phyloP scores from a whole-genome alignment of 2,888 invertebrate genomes.

The Rhimphoctona megacephalus region DNA sequence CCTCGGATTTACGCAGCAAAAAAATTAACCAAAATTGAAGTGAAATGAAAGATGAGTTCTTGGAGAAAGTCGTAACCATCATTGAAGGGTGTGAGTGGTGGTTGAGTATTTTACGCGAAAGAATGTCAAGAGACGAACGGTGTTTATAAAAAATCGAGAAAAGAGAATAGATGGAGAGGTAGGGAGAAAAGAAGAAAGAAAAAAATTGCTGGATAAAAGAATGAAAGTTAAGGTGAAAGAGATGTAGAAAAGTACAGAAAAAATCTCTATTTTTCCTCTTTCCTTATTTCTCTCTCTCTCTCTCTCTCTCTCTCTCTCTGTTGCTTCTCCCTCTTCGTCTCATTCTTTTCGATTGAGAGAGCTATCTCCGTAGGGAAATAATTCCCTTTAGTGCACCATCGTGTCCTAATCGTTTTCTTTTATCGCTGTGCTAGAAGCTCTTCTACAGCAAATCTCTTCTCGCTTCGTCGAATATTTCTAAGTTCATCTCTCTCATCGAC shows the following conservation, averaged over 20 bases:
- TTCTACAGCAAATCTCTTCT: conserved; percentile 24
- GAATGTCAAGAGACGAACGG: conserved; percentile 12
- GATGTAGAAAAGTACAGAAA: conserved; percentile 7
- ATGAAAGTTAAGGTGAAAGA: background rate
- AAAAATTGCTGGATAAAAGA: conserved; percentile 20
- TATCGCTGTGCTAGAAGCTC: conserved; percentile 37
- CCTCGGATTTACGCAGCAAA: background rate
- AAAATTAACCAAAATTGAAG: background rate
- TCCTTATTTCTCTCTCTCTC: background rate
- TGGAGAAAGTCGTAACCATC: background rate
- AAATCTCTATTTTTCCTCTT: background rate
- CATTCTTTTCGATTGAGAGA: conserved; percentile 53
- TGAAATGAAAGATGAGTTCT: background rate
- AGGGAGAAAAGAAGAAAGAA: conserved; percentile 9
- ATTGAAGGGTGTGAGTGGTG: conserved; percentile 1
- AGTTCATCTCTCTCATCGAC: conserved; percentile 19
- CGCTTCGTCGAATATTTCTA: conserved; percentile 29
- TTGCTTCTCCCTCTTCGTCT: background rate
- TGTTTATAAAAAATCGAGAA: background rate
- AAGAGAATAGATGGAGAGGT: conserved; percentile 14
- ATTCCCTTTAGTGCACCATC: conserved; percentile 62
- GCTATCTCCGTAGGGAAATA: conserved; percentile 63
- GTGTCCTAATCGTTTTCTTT: conserved; percentile 67
- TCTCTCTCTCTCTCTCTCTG: background rate
- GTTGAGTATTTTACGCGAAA: conserved; percentile 6